Conservation (phyloP, 2,888 invertebrate species). For the Pseudoips prasinana region DNA sequence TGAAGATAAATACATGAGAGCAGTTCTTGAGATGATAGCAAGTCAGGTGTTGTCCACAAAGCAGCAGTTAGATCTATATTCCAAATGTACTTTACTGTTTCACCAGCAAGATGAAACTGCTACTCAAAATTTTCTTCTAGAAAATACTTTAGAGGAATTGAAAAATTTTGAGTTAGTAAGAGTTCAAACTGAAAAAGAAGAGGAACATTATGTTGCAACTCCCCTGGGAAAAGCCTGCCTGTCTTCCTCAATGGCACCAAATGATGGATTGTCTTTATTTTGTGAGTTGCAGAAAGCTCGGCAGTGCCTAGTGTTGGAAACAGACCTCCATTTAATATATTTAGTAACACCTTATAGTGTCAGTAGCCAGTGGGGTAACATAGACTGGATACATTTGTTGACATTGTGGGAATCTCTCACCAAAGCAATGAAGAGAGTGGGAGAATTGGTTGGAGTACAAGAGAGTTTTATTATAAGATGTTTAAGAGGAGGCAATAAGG, state of each 20-base stretch:
- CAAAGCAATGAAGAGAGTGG: slow-evolving; percentile 91
- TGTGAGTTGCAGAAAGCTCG: slow-evolving; percentile 94
- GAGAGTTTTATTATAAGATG: slow-evolving; percentile 92
- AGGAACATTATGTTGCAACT: slow-evolving; percentile 86
- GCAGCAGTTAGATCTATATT: slow-evolving; percentile 88
- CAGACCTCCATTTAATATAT: slow-evolving; percentile 97
- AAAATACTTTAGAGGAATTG: slow-evolving; percentile 86
- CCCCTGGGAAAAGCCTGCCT: slow-evolving; percentile 96
- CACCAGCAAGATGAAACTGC: slow-evolving; percentile 45
- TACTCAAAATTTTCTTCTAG: slow-evolving; percentile 50
- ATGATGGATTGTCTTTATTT: slow-evolving; percentile 94
- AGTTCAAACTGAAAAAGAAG: slow-evolving; percentile 75
- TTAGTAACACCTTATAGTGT: slow-evolving; percentile 96
- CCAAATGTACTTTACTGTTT: slow-evolving; percentile 88
- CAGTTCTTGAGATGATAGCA: slow-evolving; percentile 91
- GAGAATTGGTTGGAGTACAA: slow-evolving; percentile 92
- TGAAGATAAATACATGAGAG: slow-evolving; percentile 87
- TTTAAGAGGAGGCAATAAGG: slow-evolving; percentile 84
- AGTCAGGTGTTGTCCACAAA: slow-evolving; percentile 90
- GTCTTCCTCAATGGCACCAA: slow-evolving; percentile 96
- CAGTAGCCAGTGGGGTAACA: slow-evolving; percentile 88
- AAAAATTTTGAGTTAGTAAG: slow-evolving; percentile 92
- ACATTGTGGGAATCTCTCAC: slow-evolving; percentile 92
- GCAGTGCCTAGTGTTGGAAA: slow-evolving; percentile 94
- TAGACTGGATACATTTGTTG: slow-evolving; percentile 91